These are phyloP conservation scores for Thymelicus lineola DNA, from an alignment of 2,888 invertebrate genomes.

Conservation along the genomic window DNA sequence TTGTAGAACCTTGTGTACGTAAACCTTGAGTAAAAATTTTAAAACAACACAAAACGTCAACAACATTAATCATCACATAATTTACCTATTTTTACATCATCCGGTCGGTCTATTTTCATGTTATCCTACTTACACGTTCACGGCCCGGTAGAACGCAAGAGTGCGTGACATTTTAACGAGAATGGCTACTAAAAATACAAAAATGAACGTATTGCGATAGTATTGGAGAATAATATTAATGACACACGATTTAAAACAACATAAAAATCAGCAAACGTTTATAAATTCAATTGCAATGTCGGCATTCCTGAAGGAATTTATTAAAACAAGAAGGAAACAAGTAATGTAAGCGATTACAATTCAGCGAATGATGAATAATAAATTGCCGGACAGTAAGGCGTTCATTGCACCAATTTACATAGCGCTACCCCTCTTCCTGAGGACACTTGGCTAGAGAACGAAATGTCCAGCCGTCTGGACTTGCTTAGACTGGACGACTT, in stretches of 20 bases:
- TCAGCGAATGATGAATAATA: conserved; percentile 65
- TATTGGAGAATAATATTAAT: no score
- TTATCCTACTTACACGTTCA: conserved; percentile 55
- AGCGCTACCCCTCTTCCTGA: conserved; percentile 59
- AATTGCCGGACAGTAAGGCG: conserved; percentile 60
- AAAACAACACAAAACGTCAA: conserved; percentile 18
- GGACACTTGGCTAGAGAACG: conserved; percentile 43
- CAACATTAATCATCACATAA: conserved; percentile 40
- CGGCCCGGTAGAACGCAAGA: conserved; percentile 56
- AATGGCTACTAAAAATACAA: conserved; percentile 9
- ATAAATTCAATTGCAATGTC: neutral
- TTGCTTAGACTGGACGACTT: conserved; percentile 56
- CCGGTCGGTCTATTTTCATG: conserved; percentile 46
- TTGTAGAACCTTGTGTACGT: neutral
- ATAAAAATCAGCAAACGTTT: neutral
- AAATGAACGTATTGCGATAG: neutral
- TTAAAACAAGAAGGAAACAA: conserved; percentile 53
- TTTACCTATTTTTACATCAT: conserved; percentile 43
- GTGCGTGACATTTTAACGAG: conserved; percentile 67
- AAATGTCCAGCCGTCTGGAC: conserved; percentile 38
- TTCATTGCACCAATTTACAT: conserved; percentile 62
- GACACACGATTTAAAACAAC: neutral
- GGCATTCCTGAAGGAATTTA: neutral
- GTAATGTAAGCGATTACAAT: conserved; percentile 57
- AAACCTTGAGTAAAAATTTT: conserved; percentile 5